Percentiles rank a stretch among this genome's conserved stretches.
These are phyloP conservation scores for Huso huso DNA, from an alignment of 2,797 vertebrate genomes.

Conservation along the genomic window DNA sequence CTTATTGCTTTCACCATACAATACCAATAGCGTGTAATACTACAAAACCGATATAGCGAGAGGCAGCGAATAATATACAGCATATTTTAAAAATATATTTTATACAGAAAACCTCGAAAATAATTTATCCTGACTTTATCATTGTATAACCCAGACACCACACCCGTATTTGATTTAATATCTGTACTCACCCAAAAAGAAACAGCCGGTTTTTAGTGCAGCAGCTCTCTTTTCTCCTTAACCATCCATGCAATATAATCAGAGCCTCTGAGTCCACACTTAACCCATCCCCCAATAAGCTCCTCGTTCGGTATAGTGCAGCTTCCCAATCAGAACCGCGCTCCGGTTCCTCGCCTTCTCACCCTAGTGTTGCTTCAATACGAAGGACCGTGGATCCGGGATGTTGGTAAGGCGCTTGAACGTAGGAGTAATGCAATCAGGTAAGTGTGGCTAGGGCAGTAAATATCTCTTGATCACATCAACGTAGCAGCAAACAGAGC, in stretches of 20 bases:
- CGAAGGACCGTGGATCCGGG: too few species aligned
- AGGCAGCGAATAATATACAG: background rate
- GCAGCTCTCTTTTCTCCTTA: conserved; percentile 46
- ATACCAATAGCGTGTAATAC: too few species aligned
- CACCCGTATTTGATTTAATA: background rate
- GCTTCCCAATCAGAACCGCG: conserved; percentile 18
- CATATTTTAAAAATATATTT: conserved; percentile 1
- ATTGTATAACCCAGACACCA: conserved; percentile 51
- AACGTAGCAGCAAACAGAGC: too few species aligned
- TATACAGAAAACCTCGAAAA: conserved; percentile 1
- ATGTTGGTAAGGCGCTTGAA: too few species aligned
- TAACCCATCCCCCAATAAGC: conserved; percentile 40
- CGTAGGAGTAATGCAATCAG: too few species aligned
- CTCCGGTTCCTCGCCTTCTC: background rate
- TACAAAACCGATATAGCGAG: too few species aligned
- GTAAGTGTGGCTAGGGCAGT: too few species aligned
- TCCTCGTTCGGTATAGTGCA: conserved; percentile 43
- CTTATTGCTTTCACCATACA: too few species aligned
- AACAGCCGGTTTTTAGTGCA: conserved; percentile 30
- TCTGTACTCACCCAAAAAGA: conserved; percentile 20
- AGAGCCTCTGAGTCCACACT: conserved; percentile 33
- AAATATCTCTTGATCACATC: too few species aligned
- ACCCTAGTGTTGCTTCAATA: background rate
- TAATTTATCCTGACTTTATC: background rate
- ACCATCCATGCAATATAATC: conserved; percentile 58